Evolutionary conservation across 37 sponge, comb jelly and placozoan species (phyloP).

Genomic region (Beroe ovata): DNA sequence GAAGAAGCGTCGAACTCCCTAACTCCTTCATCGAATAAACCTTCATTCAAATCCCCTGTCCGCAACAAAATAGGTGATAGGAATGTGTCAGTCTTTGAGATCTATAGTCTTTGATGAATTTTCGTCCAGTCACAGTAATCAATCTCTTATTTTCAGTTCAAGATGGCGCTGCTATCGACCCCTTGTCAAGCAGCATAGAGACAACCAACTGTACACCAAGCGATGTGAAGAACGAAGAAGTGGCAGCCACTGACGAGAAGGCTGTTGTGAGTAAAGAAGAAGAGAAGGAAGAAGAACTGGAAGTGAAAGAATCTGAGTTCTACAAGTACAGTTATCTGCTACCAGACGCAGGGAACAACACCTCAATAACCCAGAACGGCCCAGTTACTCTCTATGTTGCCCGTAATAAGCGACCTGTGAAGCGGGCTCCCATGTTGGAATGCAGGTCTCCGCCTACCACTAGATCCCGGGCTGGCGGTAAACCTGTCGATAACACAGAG

Average conservation of each 20-base stretch:
- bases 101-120: too few species aligned
- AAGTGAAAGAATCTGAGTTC: not conserved
- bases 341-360: not conserved
- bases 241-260: not conserved
- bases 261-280: slow-evolving; percentile 7
- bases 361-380: slow-evolving; percentile 52
- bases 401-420: slow-evolving; percentile 43
- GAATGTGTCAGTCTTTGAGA: not conserved
- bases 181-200: too few species aligned
- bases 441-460: slow-evolving; percentile 53
- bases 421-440: slow-evolving; percentile 38
- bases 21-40: not conserved
- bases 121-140: not conserved
- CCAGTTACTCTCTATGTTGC: slow-evolving; percentile 23
- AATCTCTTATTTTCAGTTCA: not conserved
- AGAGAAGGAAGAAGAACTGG: slow-evolving; percentile 2
- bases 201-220: too few species aligned
- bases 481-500: slow-evolving; percentile 56
- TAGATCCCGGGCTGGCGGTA: slow-evolving; percentile 26
- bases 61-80: not conserved
- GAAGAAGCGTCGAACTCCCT: not conserved
- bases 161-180: too few species aligned
- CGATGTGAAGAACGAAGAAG: slow-evolving; percentile 12
- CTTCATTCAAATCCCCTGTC: not conserved
- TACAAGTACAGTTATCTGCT: slow-evolving; percentile 50